Evolutionary conservation across 2,113 vertebrate genomes (phyloP), one percentile per base, ranked within the genome.

Genomic region (Pleuronectes platessa): DNA sequence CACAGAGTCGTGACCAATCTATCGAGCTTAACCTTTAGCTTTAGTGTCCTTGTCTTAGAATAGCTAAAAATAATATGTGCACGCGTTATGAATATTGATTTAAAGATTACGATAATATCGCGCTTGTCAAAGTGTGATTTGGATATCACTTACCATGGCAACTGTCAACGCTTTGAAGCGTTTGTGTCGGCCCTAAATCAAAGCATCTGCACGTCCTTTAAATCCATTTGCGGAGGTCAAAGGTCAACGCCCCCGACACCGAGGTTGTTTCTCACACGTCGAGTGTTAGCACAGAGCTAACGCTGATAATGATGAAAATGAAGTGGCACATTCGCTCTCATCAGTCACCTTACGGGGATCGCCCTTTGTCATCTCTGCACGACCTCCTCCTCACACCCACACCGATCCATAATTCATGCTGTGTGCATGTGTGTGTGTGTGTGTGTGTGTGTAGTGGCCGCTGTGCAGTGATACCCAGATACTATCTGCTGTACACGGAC

Each of bases 341-440:
- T 86, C 84, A 75, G 79, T 84, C 85, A 79, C 79, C 74, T 76
- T 64, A 86, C 79, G 63, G 37, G 55, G 88, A 78, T 21, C 58
- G 83, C 59, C 84, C 81, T 88, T 79, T 83, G 70, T 68, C 51
- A 47, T 45, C 76, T 62, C 56, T 18, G 47, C 63, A 62, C 79
- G 85, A 89, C 82, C 86, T 72, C 76, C 62, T 65, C 62, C 67
- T 59, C 71, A 21, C 63, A 49, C 61, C 64, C 60, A 45, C 76
- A 69, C 66, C 61, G 12, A 86, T 93, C 74, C 84, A 92, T 92
- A 90, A 92, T 90, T 90, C 90, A 93, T 89, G 74, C 20, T 47
- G 14, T 56, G 71, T 78, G 74, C 56, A 71, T 79, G 76, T 78
- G 26, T 27, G 26, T 27, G 26, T 27, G 26, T 27, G 26, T 27